Percentiles rank a stretch among this genome's conserved stretches.
phyloP scores from a whole-genome alignment of 2,113 vertebrate genomes.

The Forbesichthys agassizii region DNA sequence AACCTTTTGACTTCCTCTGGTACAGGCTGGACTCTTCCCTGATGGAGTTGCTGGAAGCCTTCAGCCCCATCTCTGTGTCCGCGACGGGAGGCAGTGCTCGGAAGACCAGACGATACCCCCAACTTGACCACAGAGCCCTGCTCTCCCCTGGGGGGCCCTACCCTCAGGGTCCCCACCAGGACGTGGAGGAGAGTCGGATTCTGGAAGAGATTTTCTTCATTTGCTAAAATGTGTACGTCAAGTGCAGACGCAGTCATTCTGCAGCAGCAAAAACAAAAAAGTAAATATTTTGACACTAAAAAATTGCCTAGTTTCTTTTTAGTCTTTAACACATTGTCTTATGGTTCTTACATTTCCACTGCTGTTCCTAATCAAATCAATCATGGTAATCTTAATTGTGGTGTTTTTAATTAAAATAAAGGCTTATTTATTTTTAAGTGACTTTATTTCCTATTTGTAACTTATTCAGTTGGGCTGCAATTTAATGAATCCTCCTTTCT shows the following conservation, averaged over 20 bases:
- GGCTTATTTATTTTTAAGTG: slow-evolving; percentile 50
- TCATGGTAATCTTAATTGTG: slow-evolving; percentile 23
- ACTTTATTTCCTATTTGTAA: slow-evolving; percentile 9
- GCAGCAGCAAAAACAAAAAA: too few species aligned
- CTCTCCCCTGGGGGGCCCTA: slow-evolving; percentile 26
- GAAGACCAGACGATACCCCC: slow-evolving; percentile 22
- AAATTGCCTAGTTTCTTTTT: slow-evolving; percentile 17
- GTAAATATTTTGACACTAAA: background rate
- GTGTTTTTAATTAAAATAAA: slow-evolving; percentile 60
- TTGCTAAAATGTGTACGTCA: slow-evolving; percentile 65
- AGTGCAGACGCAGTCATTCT: background rate
- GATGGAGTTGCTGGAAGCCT: slow-evolving; percentile 81
- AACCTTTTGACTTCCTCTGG: background rate
- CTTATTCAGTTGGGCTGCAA: background rate
- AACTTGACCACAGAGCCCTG: slow-evolving; percentile 24
- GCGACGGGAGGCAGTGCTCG: slow-evolving; percentile 13
- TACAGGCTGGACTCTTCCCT: slow-evolving; percentile 82
- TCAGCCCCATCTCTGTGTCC: slow-evolving; percentile 73
- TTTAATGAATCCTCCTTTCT: too few species aligned
- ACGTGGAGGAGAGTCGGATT: slow-evolving; percentile 86
- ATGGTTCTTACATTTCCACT: slow-evolving; percentile 20
- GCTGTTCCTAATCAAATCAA: slow-evolving; percentile 22
- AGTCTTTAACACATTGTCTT: slow-evolving; percentile 3
- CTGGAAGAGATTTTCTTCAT: slow-evolving; percentile 97
- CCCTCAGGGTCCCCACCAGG: slow-evolving; percentile 50